Percentiles rank a stretch among this genome's conserved stretches.
These are phyloP conservation scores for Ifrita kowaldi DNA, from an alignment of 2,113 vertebrate genomes.

Conservation along the genomic window DNA sequence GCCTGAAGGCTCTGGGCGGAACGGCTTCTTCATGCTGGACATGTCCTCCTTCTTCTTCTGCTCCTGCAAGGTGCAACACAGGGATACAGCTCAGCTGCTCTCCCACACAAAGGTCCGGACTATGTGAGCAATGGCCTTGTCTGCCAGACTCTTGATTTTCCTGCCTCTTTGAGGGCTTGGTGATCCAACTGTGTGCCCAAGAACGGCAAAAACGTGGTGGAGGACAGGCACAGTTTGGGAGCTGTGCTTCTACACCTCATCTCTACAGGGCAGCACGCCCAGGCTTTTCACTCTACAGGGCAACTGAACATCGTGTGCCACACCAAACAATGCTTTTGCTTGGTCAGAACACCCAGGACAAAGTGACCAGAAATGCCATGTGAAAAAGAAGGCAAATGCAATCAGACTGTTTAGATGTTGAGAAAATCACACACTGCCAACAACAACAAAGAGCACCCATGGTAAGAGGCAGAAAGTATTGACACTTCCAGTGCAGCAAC, in stretches of 20 bases:
- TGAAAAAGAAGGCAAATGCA: not conserved
- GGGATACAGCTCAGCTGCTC: not conserved
- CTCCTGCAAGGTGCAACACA: constrained; percentile 72
- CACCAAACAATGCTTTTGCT: not conserved
- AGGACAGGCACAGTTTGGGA: not conserved
- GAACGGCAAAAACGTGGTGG: fast-evolving
- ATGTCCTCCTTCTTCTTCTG: constrained; percentile 91
- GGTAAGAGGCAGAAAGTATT: not conserved
- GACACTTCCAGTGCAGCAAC: not conserved
- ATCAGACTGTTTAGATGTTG: not conserved
- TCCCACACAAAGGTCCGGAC: not conserved
- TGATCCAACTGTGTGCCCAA: not conserved
- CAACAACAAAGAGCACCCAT: not conserved
- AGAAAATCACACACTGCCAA: not conserved
- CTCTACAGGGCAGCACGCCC: not conserved
- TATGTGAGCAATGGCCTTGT: not conserved
- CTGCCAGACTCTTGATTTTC: not conserved
- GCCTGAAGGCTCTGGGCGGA: constrained; percentile 86
- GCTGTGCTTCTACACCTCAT: not conserved
- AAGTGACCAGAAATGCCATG: not conserved
- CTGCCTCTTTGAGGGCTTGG: not conserved
- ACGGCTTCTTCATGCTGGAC: constrained; percentile 79
- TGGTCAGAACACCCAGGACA: not conserved
- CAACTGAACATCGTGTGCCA: not conserved
- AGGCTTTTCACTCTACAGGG: not conserved